phyloP scores from a whole-genome alignment of 2,113 vertebrate genomes.

The Cacatua alba region DNA sequence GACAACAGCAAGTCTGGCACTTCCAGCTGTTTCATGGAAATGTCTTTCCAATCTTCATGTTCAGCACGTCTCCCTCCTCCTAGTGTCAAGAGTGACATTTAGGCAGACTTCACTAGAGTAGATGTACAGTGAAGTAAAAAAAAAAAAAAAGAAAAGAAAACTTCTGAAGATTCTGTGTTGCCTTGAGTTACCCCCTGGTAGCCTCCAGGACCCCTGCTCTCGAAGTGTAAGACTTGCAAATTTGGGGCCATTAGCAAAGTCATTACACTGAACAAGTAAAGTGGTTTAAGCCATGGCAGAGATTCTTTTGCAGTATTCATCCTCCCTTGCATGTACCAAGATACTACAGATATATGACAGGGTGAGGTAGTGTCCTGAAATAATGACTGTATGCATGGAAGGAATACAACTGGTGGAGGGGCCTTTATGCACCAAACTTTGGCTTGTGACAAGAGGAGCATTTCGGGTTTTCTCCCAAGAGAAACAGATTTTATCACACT shows the following conservation, averaged over 20 bases:
- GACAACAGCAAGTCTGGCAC: not conserved
- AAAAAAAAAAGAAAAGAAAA: not conserved
- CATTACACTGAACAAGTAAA: not conserved
- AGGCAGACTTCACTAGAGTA: not conserved
- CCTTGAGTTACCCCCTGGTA: not conserved
- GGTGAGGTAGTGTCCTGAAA: not conserved
- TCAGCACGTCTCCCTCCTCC: not conserved
- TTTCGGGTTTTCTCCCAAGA: not conserved
- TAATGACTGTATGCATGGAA: not conserved
- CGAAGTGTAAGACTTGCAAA: not conserved
- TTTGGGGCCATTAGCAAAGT: not conserved
- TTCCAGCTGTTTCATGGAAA: not conserved
- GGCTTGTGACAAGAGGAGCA: not conserved
- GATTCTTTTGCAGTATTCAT: not conserved
- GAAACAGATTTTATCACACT: conserved; percentile 16
- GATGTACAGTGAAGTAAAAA: not conserved
- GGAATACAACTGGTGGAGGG: not conserved
- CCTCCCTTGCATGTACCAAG: not conserved
- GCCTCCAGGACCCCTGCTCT: not conserved
- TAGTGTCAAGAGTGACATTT: not conserved
- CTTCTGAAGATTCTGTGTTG: not conserved
- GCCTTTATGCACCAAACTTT: not conserved
- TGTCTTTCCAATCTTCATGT: not conserved
- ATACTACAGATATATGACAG: not conserved
- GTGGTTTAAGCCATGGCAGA: not conserved